A percentile compares a stretch with the other conserved stretches of the same genome.
phyloP scores from a whole-genome alignment of 2,888 invertebrate species.

The Buathra laborator region DNA sequence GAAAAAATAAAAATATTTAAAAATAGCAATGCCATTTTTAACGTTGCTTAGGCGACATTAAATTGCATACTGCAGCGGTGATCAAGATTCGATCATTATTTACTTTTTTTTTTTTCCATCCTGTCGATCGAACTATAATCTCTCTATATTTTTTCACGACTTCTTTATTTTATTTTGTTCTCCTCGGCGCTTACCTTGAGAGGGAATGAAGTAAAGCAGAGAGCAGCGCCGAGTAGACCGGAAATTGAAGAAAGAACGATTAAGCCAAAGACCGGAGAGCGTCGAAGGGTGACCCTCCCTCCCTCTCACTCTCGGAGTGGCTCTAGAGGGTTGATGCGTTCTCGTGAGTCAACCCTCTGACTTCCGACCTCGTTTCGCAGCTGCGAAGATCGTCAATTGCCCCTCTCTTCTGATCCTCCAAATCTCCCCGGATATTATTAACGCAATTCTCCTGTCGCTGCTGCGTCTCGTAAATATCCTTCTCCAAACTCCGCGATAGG shows the following conservation, averaged over 20 bases:
- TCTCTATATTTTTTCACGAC: not conserved
- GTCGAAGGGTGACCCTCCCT: not conserved
- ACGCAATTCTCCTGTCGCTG: not conserved
- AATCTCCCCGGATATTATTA: conserved; percentile 15
- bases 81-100: not conserved
- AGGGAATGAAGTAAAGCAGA: conserved; percentile 16
- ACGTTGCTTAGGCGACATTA: too few species aligned
- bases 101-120: not conserved
- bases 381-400: conserved; percentile 1
- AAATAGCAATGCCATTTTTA: too few species aligned
- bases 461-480: not conserved
- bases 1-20: too few species aligned
- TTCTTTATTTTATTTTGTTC: not conserved
- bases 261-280: conserved; percentile 14
- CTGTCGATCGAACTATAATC: not conserved
- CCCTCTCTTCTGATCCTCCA: not conserved
- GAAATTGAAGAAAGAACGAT: conserved; percentile 62
- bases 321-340: conserved; percentile 19
- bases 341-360: conserved; percentile 19
- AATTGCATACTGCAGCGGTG: too few species aligned
- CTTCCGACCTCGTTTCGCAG: conserved; percentile 46
- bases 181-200: not conserved
- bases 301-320: not conserved
- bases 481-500: not conserved
- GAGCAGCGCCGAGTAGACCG: conserved; percentile 40